phyloP scores from a whole-genome alignment of 1,140 invertebrate genomes.

The Cyclargus thomasi region DNA sequence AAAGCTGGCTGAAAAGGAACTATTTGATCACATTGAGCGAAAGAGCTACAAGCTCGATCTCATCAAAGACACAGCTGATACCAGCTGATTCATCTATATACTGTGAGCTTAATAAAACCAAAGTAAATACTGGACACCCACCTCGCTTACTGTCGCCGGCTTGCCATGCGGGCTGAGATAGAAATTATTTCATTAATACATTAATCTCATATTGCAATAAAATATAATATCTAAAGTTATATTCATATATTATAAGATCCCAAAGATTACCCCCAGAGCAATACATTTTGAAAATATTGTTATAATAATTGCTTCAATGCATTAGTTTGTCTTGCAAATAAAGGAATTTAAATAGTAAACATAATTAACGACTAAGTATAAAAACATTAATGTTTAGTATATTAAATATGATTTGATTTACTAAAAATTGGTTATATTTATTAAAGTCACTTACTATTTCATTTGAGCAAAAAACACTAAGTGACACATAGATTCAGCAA shows the following conservation, averaged over 20 bases:
- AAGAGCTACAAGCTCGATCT: neutral
- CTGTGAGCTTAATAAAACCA: neutral
- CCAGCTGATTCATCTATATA: neutral
- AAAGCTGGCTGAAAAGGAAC: slow-evolving; percentile 4
- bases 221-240: too few relatives aligned
- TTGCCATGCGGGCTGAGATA: slow-evolving; percentile 6
- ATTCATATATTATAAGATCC: too few relatives aligned
- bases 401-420: neutral
- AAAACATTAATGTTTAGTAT: too few relatives aligned
- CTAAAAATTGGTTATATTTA: neutral
- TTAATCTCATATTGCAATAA: neutral
- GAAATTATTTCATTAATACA: neutral
- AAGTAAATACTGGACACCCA: slow-evolving; percentile 6
- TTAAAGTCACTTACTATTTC: neutral
- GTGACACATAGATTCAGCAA: neutral
- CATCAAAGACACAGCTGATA: neutral
- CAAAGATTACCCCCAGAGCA: too few relatives aligned
- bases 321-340: too few relatives aligned
- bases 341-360: too few relatives aligned
- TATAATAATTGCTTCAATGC: too few relatives aligned
- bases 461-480: neutral
- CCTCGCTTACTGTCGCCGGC: slow-evolving; percentile 1
- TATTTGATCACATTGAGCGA: slow-evolving; percentile 8
- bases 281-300: too few relatives aligned
- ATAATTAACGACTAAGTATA: too few relatives aligned